These are phyloP conservation scores for Numenius phaeopus DNA, from an alignment of 2,797 vertebrate species.

Conservation along the genomic window DNA sequence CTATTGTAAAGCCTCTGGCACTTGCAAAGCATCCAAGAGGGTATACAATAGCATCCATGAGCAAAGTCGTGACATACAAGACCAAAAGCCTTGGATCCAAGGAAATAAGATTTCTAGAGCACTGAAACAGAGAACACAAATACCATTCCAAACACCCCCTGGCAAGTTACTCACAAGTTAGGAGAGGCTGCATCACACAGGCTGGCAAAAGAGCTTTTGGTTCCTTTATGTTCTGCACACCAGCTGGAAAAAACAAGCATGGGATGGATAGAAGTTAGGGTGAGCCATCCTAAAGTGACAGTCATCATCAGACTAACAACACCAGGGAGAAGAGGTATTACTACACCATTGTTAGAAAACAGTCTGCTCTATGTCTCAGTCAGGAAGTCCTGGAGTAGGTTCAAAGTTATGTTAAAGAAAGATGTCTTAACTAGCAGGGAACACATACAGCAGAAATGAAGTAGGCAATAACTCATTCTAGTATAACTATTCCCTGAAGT, in stretches of 20 bases:
- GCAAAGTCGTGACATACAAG: background rate
- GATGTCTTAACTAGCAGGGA: background rate
- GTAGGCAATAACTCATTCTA: background rate
- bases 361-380: background rate
- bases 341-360: background rate
- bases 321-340: background rate
- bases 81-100: background rate
- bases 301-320: background rate
- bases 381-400: background rate
- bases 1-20: background rate
- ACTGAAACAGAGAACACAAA: background rate
- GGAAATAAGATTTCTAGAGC: background rate
- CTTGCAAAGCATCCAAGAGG: background rate
- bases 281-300: background rate
- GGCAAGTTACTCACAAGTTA: background rate
- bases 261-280: background rate
- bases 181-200: background rate
- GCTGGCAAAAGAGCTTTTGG: background rate
- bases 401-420: background rate
- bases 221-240: background rate
- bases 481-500: background rate
- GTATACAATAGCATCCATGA: background rate
- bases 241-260: background rate
- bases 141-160: background rate
- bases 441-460: background rate